phyloP scores from a whole-genome alignment of 2,888 invertebrate species.

The Mythimna albipuncta region DNA sequence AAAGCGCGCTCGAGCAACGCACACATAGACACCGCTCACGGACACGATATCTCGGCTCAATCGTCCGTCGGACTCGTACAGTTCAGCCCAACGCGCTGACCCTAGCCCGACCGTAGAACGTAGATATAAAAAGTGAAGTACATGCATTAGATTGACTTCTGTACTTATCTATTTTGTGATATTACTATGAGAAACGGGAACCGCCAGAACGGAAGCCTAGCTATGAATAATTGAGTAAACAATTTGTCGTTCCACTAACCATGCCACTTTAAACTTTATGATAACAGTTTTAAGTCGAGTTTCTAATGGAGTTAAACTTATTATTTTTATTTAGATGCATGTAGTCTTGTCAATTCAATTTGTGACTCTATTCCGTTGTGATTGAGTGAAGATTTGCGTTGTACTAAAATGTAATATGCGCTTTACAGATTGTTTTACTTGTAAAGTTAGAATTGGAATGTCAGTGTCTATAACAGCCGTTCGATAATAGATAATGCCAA shows the following conservation, averaged over 20 bases:
- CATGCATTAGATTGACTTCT: too few species aligned
- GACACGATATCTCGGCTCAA: too few species aligned
- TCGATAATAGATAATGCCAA: constrained; percentile 7
- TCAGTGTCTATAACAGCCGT: constrained; percentile 8
- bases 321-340: constrained; percentile 29
- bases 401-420: constrained; percentile 9
- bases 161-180: not conserved
- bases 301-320: constrained; percentile 9
- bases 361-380: not conserved
- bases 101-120: too few species aligned
- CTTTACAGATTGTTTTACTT: constrained; percentile 31
- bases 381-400: constrained; percentile 15
- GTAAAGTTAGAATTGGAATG: constrained; percentile 33
- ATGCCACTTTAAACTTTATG: constrained; percentile 33
- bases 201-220: constrained; percentile 43
- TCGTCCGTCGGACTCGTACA: too few species aligned
- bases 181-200: constrained; percentile 37
- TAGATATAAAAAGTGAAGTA: too few species aligned
- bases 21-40: too few species aligned
- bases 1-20: too few species aligned
- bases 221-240: constrained; percentile 63
- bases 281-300: not conserved
- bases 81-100: too few species aligned
- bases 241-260: constrained; percentile 26
- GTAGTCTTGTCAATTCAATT: constrained; percentile 25